Conservation (phyloP, 2,888 invertebrate genomes). For the Chelonus formosanus region DNA sequence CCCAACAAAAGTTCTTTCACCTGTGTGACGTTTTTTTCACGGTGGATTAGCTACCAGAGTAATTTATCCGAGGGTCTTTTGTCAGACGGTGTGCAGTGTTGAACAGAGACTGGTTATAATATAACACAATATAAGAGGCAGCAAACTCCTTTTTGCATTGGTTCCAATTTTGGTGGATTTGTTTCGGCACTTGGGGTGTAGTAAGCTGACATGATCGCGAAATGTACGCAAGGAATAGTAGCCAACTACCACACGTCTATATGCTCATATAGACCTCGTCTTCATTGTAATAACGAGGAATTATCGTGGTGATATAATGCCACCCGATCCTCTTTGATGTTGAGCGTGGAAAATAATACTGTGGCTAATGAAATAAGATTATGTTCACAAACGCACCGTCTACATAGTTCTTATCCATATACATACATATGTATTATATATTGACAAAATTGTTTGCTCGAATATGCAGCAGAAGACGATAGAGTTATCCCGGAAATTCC, state of each 20-base stretch:
- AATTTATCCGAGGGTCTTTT: conserved; percentile 48
- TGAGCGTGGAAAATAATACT: conserved; percentile 59
- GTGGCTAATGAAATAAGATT: conserved; percentile 13
- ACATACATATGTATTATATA: no score
- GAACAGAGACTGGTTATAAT: neutral
- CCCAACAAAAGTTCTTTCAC: conserved; percentile 49
- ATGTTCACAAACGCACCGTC: neutral
- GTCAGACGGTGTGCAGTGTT: conserved; percentile 37
- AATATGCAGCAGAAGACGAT: no score
- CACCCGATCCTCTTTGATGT: conserved; percentile 62
- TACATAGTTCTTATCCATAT: no score
- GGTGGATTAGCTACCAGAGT: conserved; percentile 54
- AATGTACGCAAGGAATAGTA: conserved; percentile 15
- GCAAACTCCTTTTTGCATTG: conserved; percentile 57
- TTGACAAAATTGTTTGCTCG: no score
- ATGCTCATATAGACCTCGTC: conserved; percentile 35
- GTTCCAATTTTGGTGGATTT: conserved; percentile 63
- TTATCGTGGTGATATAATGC: conserved; percentile 63
- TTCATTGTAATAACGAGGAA: conserved; percentile 63
- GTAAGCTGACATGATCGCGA: conserved; percentile 60
- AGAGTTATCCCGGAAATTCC: no score
- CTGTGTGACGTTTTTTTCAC: conserved; percentile 49
- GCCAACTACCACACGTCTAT: conserved; percentile 11
- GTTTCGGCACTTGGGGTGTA: conserved; percentile 59
- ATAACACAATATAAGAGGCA: conserved; percentile 10